Base-by-base conservation (phyloP, 2,888 invertebrate genomes). In the Neoitamus cyanurus region DNA sequence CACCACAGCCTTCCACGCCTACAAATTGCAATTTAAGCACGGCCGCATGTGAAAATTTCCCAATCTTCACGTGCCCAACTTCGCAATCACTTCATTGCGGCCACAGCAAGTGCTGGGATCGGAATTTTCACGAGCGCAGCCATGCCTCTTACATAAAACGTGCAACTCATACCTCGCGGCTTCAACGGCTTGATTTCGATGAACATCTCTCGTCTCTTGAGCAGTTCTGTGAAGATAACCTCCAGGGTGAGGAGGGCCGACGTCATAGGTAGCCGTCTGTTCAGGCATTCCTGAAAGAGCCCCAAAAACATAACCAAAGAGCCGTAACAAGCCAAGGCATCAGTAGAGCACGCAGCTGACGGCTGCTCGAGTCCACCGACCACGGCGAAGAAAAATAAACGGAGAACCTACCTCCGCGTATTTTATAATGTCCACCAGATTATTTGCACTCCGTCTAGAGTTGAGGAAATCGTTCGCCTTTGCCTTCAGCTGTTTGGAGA, bases 381-480 rank as follows among this genome's bases (percentile, higher is more conserved):
- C 15, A 9, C 58, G 25, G 25, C 48, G n/a, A 28, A 36, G 83
- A 78, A 84, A 25, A 58, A 83, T 75, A 70, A 58, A 7, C 30
- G 28, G 75, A 86, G 88, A 89, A 88, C 90, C 89, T 89, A 94
- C 95, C 92, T 95, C 93, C 89, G 95, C 95, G 92, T 94, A 93
- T 87, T 93, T 92, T 86, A 95, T 92, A 87, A 96, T 94, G 88
- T 95, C 94, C 80, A 94, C 92, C 87, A 96, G 92, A 89, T 93
- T 93, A 88, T 94, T 94, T 11, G 94, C 93, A 91, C 95, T 91
- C 90, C 93, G 93, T 87, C 93, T 92, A 36, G 94, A 94, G 87
- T 93, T 92, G 80, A 96, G 91, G 91, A 96, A 95, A 88, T 95
- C 95, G 88, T 94, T 94, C 72, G 95, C 95, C 90, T 94, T 95